These are phyloP conservation scores for Notiomystis cincta DNA, from an alignment of 2,113 vertebrate species.

Conservation along the genomic window DNA sequence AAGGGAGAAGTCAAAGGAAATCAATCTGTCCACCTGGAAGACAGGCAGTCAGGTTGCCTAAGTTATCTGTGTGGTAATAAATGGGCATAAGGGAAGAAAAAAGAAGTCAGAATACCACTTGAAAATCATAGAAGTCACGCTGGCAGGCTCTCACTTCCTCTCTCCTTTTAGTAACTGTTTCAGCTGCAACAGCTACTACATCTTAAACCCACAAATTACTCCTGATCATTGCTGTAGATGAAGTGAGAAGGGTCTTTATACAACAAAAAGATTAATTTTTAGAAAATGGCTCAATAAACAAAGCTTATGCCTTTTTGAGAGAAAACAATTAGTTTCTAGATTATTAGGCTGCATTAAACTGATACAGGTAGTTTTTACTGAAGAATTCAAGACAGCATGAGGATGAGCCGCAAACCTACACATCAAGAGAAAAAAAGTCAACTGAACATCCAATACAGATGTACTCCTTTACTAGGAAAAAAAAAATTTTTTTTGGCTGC, in stretches of 20 bases:
- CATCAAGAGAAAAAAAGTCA: neutral
- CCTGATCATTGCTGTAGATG: neutral
- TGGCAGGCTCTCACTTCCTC: neutral
- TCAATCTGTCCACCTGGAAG: neutral
- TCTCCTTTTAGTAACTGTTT: slow-evolving; percentile 15
- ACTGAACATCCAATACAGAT: neutral
- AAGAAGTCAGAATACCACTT: neutral
- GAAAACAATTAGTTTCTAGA: neutral
- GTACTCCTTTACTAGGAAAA: neutral
- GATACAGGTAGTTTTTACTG: neutral
- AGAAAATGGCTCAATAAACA: slow-evolving; percentile 39
- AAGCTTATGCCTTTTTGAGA: slow-evolving; percentile 34
- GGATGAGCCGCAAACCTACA: neutral
- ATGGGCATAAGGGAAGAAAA: neutral
- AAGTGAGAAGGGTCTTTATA: slow-evolving; percentile 30
- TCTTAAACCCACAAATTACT: slow-evolving; percentile 13
- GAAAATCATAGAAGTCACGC: neutral
- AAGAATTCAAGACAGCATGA: neutral
- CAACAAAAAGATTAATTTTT: slow-evolving; percentile 17
- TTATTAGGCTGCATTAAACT: neutral
- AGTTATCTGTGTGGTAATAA: neutral
- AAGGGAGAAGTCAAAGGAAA: neutral
- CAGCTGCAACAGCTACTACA: slow-evolving; percentile 3
- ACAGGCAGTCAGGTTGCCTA: neutral
- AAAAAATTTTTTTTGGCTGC: neutral